phyloP scores from a whole-genome alignment of 1,140 invertebrate species.

The Forficula auricularia region DNA sequence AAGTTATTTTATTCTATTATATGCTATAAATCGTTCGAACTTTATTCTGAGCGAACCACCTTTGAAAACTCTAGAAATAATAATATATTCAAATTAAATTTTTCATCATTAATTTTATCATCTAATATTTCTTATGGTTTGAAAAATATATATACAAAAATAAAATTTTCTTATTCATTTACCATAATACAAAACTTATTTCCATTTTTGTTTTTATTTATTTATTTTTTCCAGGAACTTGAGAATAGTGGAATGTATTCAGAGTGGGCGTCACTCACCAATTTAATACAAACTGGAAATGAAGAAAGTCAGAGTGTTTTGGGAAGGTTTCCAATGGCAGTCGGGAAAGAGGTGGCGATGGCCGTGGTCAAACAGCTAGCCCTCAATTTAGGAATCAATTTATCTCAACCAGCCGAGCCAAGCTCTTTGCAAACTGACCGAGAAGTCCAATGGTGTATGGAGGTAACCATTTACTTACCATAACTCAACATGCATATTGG shows the following conservation, averaged over 20 bases:
- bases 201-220: too few relatives aligned
- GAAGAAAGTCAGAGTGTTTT: constrained; percentile 58
- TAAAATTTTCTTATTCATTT: too few relatives aligned
- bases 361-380: constrained; percentile 68
- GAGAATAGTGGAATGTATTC: constrained; percentile 57
- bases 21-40: too few relatives aligned
- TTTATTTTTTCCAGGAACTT: constrained; percentile 27
- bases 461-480: constrained; percentile 40
- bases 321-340: constrained; percentile 59
- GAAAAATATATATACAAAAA: too few relatives aligned
- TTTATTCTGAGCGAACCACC: too few relatives aligned
- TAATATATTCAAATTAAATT: too few relatives aligned
- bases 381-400: constrained; percentile 46
- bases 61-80: too few relatives aligned
- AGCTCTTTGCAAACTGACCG: constrained; percentile 54
- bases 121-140: too few relatives aligned
- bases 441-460: constrained; percentile 83
- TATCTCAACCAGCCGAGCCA: constrained; percentile 51
- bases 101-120: too few relatives aligned
- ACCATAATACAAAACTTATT: too few relatives aligned
- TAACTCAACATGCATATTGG: too few relatives aligned
- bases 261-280: constrained; percentile 64
- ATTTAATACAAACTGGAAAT: constrained; percentile 43
- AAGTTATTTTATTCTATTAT: too few relatives aligned
- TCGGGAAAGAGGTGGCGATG: constrained; percentile 64